Conservation (phyloP, 2,888 invertebrate species). For the Noctua fimbriata region DNA sequence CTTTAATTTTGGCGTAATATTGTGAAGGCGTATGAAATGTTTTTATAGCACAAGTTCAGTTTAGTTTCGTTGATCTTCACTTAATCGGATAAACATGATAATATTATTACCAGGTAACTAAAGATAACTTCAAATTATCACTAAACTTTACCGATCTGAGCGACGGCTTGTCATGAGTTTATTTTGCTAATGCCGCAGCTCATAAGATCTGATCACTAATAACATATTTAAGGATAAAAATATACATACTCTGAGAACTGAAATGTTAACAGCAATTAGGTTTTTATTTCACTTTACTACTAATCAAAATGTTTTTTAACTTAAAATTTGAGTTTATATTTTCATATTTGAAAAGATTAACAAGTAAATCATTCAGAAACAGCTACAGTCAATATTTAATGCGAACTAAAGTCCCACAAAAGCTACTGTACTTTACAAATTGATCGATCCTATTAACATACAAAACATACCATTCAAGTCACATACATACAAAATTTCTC, state of each 20-base stretch:
- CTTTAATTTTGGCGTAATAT: constrained; percentile 7
- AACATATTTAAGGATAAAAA: neutral
- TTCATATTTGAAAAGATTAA: neutral
- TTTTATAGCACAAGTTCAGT: neutral
- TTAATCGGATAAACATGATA: neutral
- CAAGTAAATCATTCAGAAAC: neutral
- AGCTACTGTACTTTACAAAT: constrained; percentile 15
- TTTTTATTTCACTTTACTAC: neutral
- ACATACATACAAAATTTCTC: neutral
- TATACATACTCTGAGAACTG: neutral
- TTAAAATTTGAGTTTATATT: too few relatives aligned
- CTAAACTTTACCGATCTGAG: neutral
- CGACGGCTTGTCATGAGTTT: neutral
- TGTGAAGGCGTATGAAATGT: neutral
- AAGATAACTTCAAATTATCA: neutral
- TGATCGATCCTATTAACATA: constrained; percentile 23
- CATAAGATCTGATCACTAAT: neutral
- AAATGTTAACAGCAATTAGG: neutral
- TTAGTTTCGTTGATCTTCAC: neutral
- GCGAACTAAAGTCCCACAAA: neutral
- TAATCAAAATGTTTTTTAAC: neutral
- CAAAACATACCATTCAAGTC: neutral
- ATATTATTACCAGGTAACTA: neutral
- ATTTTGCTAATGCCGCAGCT: neutral
- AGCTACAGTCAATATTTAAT: neutral